Evolutionary conservation across 2,797 vertebrate species (phyloP).

Genomic region (Xiphophorus birchmanni): DNA sequence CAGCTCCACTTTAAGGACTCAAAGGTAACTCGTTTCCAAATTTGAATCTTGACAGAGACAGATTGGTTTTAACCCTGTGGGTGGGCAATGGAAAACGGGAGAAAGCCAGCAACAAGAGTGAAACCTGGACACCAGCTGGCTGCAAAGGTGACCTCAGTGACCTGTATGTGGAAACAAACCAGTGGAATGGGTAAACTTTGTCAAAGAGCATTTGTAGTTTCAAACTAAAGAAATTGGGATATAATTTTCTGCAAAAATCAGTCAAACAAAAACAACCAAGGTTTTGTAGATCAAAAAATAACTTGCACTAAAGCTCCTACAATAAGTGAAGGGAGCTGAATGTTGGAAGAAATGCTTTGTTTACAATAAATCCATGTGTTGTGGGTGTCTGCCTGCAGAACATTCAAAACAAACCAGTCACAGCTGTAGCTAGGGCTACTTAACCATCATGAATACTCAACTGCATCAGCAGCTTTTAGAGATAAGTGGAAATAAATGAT

Average conservation of each 20-base stretch:
- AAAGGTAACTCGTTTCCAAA: conserved; percentile 20
- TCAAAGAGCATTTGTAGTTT: conserved; percentile 13
- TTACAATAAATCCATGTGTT: background rate
- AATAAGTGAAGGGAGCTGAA: background rate
- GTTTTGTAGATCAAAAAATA: background rate
- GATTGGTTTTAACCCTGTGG: conserved; percentile 40
- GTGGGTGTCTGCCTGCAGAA: background rate
- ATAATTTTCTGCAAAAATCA: conserved; percentile 11
- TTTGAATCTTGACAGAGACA: conserved; percentile 46
- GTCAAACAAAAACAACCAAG: background rate
- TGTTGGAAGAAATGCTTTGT: background rate
- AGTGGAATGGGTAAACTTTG: conserved; percentile 13
- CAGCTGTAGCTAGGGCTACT: background rate
- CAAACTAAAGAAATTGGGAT: conserved; percentile 11
- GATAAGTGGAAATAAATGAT: background rate
- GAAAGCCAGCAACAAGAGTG: conserved; percentile 40
- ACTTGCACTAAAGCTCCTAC: background rate
- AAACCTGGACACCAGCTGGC: conserved; percentile 53
- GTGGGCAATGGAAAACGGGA: conserved; percentile 18
- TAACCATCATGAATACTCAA: background rate
- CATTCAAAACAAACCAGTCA: background rate
- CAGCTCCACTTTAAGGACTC: conserved; percentile 38
- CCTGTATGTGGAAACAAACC: conserved; percentile 29
- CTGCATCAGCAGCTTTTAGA: background rate
- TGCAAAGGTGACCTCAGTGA: conserved; percentile 44